Percentiles rank a stretch among this genome's conserved stretches.
phyloP scores from a whole-genome alignment of 2,888 invertebrate species.

The Tetragnatha montana region DNA sequence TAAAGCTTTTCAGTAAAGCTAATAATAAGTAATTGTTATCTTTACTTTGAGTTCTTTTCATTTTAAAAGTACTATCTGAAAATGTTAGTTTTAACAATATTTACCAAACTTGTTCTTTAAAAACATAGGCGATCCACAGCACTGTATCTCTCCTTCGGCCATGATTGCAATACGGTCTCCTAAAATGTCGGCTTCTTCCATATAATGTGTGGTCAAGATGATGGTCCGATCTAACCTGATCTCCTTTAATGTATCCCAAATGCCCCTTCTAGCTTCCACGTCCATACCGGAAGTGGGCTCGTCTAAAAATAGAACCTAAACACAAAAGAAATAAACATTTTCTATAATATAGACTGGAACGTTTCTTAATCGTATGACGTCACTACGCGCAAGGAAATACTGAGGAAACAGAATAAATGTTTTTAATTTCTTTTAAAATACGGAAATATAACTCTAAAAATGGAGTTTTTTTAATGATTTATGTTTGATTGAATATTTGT shows the following conservation, averaged over 20 bases:
- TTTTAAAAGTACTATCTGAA: no score
- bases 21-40: no score
- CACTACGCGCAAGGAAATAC: no score
- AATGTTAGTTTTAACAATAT: background rate
- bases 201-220: conserved; percentile 89
- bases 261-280: conserved; percentile 88
- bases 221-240: conserved; percentile 80
- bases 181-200: conserved; percentile 91
- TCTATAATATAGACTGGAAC: no score
- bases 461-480: no score
- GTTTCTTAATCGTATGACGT: no score
- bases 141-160: conserved; percentile 83
- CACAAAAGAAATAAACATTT: background rate
- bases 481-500: no score
- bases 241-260: conserved; percentile 85
- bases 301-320: conserved; percentile 72
- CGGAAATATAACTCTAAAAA: no score
- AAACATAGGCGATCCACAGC: conserved; percentile 88
- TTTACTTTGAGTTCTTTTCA: no score
- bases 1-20: no score
- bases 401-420: no score
- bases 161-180: conserved; percentile 93
- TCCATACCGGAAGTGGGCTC: conserved; percentile 88
- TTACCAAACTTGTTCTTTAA: conserved; percentile 82
- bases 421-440: no score